phyloP scores from a whole-genome alignment of 2,888 invertebrate species.

The Tricholauxania praeusta region DNA sequence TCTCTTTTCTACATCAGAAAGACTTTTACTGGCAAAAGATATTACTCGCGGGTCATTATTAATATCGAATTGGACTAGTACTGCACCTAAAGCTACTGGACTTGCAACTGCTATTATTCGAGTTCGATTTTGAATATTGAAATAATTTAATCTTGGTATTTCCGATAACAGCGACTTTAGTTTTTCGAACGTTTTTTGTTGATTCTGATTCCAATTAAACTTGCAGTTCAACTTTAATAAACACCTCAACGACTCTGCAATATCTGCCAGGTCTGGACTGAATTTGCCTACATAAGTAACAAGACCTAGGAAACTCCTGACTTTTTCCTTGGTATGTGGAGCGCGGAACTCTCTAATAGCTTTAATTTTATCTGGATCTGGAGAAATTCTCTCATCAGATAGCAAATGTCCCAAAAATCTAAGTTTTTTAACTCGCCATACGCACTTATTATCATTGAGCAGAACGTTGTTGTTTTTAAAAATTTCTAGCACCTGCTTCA shows the following conservation, averaged over 20 bases:
- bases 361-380: constrained; percentile 46
- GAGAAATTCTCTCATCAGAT: constrained; percentile 41
- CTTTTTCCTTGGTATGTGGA: constrained; percentile 40
- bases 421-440: constrained; percentile 37
- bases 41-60: constrained; percentile 38
- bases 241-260: constrained; percentile 39
- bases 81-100: constrained; percentile 45
- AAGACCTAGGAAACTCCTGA: constrained; percentile 40
- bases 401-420: constrained; percentile 40
- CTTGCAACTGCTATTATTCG: constrained; percentile 44
- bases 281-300: constrained; percentile 45
- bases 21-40: constrained; percentile 36
- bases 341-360: constrained; percentile 41
- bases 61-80: constrained; percentile 43
- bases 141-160: constrained; percentile 42
- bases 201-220: constrained; percentile 41
- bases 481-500: too few species aligned
- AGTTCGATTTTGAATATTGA: constrained; percentile 39
- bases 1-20: constrained; percentile 34
- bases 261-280: constrained; percentile 41
- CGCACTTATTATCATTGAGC: constrained; percentile 54
- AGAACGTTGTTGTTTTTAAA: constrained; percentile 47
- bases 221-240: constrained; percentile 38
- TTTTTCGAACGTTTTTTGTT: constrained; percentile 38
- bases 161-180: constrained; percentile 36